Conservation (phyloP, 2,888 invertebrate genomes). For the Automeris io region DNA sequence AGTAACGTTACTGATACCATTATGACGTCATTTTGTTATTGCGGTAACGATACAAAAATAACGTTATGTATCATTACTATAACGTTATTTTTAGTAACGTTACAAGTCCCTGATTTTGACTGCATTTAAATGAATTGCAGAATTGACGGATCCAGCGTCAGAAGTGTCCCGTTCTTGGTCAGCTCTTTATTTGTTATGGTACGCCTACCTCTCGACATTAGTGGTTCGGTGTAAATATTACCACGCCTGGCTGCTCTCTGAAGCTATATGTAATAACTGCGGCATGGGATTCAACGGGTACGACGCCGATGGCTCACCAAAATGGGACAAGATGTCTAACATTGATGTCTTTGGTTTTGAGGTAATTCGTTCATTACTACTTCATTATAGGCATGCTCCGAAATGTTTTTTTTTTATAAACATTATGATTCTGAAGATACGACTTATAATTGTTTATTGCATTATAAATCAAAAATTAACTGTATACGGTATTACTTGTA, state of each 20-base stretch:
- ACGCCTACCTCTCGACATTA: constrained; percentile 88
- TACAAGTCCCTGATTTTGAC: too few species aligned
- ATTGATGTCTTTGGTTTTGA: constrained; percentile 93
- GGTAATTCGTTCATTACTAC: too few species aligned
- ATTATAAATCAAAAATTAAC: too few species aligned
- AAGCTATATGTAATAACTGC: constrained; percentile 95
- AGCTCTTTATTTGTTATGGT: constrained; percentile 66
- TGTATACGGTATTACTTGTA: too few species aligned
- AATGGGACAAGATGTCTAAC: constrained; percentile 96
- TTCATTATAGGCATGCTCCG: too few species aligned
- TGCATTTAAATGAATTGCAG: constrained; percentile 24
- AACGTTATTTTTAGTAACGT: too few species aligned
- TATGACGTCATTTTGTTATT: too few species aligned
- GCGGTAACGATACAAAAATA: too few species aligned
- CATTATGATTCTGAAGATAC: too few species aligned
- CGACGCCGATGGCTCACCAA: constrained; percentile 82
- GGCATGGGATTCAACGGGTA: constrained; percentile 95
- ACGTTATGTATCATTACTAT: too few species aligned
- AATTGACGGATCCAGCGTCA: constrained; percentile 58
- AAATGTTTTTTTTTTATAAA: constrained; percentile 15
- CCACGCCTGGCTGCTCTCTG: constrained; percentile 97
- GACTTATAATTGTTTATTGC: too few species aligned
- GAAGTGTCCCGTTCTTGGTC: constrained; percentile 72
- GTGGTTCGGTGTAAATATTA: constrained; percentile 95
- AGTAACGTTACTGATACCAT: too few species aligned